Base-by-base conservation (phyloP, 2,797 vertebrate species). In the Macropodus opercularis region DNA sequence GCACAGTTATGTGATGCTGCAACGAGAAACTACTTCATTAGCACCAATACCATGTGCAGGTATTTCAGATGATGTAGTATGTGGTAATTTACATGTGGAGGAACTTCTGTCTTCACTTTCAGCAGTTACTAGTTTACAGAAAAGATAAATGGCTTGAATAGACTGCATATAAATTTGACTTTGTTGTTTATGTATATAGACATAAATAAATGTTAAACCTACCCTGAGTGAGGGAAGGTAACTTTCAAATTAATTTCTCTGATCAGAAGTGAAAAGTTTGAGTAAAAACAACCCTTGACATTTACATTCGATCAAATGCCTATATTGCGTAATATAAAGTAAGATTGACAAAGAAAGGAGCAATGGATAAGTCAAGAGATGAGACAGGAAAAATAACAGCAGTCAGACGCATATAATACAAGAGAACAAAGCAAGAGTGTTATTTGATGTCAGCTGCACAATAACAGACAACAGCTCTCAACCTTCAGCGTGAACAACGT, bases 401-500 rank as follows among this genome's bases (percentile, higher is more conserved):
- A 44, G 24, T 63, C 11, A 64, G 59, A 41, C 48, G 31, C 32
- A 49, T 38, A 40, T 19, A 48, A 27, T 24, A 21, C 18, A 48
- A 34, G 1, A 38, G 7, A 38, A 18, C 60, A 73, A 54, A 34
- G 10, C 15, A 11, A 12, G 43, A 51, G 38, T 44, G 44, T 18
- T 67, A 22, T 59, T 55, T 71, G 18, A 61, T 10, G 69, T 66
- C 58, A 63, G 9, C 56, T 38, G 51, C 50, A 54, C 59, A 41
- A 62, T 62, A 44, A 60, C 59, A 21, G 38, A 55, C 6, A 26
- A 46, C 38, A 62, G 49, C 58, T 49, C 57, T 75, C 65, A 73
- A 60, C 69, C 57, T 75, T 77, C 32, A 57, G 21, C 17, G 35
- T 60, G 75, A 81, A 52, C 52, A 74, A 41, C 5, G 8, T 42